These are phyloP conservation scores for Macrobrachium nipponense DNA, from an alignment of 1,140 invertebrate species.

Conservation along the genomic window DNA sequence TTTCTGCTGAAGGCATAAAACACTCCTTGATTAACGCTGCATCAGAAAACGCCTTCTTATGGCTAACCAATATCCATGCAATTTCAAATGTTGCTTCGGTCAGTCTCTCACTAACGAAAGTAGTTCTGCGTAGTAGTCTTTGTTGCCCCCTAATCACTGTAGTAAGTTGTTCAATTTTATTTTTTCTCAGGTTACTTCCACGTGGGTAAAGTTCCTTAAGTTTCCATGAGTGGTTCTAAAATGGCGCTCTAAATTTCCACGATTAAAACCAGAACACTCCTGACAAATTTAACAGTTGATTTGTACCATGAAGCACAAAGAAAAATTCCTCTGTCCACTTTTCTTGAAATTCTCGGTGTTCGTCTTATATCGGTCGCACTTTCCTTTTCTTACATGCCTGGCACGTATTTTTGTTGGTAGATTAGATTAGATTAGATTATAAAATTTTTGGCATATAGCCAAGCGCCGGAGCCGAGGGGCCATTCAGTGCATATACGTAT, in stretches of 20 bases:
- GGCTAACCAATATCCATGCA: too few species aligned
- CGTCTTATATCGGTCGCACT: constrained; percentile 13
- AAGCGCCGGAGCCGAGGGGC: too few species aligned
- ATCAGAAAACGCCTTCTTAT: too few species aligned
- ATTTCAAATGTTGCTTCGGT: too few species aligned
- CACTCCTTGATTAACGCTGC: too few species aligned
- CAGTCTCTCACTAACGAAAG: constrained; percentile 25
- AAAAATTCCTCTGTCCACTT: constrained; percentile 37
- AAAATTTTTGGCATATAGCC: too few species aligned
- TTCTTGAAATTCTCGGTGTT: constrained; percentile 33
- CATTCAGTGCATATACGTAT: too few species aligned
- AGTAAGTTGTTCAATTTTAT: constrained; percentile 32
- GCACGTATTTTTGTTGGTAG: constrained; percentile 9
- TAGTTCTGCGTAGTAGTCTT: constrained; percentile 37
- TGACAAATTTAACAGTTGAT: constrained; percentile 34
- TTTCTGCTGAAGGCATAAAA: too few species aligned
- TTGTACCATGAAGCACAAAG: constrained; percentile 32
- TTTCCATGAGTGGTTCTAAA: constrained; percentile 42
- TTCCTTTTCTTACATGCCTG: constrained; percentile 28
- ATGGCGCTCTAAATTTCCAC: constrained; percentile 42
- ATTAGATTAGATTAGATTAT: too few species aligned
- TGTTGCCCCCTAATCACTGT: constrained; percentile 29
- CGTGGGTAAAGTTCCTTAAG: constrained; percentile 37
- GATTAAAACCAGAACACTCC: constrained; percentile 14
- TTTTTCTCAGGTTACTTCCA: constrained; percentile 41